A percentile compares a stretch with the other conserved stretches of the same genome.
These are phyloP conservation scores for Ceratitis capitata DNA, from an alignment of 1,140 invertebrate genomes.

Conservation along the genomic window DNA sequence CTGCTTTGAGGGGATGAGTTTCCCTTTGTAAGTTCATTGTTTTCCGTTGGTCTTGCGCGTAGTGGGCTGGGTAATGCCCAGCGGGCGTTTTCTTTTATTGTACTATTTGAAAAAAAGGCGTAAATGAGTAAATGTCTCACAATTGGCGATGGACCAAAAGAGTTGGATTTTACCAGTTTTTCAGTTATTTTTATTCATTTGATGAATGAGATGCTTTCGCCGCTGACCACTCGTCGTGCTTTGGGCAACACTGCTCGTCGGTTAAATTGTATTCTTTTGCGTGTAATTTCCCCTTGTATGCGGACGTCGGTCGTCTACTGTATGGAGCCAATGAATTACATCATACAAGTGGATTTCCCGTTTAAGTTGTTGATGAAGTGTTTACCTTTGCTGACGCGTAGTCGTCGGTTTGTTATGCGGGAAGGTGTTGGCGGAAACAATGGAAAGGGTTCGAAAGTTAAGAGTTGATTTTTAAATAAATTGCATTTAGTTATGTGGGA, in stretches of 20 bases:
- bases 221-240: neutral
- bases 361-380: conserved; percentile 35
- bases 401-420: neutral
- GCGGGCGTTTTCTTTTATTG: conserved; percentile 10
- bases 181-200: conserved; percentile 11
- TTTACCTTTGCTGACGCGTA: neutral
- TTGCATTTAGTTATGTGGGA: conserved; percentile 2
- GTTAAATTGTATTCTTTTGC: conserved; percentile 8
- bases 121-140: neutral
- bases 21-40: neutral
- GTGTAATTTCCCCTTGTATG: conserved; percentile 8
- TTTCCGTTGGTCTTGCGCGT: neutral
- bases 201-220: neutral
- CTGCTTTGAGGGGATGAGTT: neutral
- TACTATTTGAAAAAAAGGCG: neutral
- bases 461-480: conserved; percentile 34
- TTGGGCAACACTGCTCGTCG: neutral
- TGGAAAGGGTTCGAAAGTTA: neutral
- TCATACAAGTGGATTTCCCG: neutral
- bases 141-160: neutral
- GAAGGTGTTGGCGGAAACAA: neutral
- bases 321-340: neutral
- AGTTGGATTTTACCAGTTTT: conserved; percentile 7
- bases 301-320: neutral
- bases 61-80: conserved; percentile 4